Evolutionary conservation across 2,797 vertebrate species (phyloP).

Genomic region (Mallotus villosus): DNA sequence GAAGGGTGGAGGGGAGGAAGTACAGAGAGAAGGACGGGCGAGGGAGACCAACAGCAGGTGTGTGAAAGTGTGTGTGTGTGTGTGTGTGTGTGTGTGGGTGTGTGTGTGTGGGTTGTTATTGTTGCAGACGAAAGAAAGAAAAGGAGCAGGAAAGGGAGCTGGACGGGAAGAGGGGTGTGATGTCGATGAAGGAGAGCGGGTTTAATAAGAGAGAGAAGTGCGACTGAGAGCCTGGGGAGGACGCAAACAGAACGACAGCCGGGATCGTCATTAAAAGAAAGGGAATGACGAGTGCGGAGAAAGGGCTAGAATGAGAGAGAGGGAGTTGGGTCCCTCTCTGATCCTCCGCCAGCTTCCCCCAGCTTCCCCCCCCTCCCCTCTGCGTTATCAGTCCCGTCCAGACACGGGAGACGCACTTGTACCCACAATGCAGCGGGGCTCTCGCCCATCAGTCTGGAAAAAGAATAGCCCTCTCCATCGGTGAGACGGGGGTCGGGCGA

Average conservation of each 20-base stretch:
- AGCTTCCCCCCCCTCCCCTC: conserved; percentile 25
- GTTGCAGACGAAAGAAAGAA: not conserved
- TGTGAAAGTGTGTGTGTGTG: too few relatives aligned
- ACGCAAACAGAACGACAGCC: conserved; percentile 25
- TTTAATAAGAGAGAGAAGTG: conserved; percentile 28
- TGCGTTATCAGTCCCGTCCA: conserved; percentile 65
- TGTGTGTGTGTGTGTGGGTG: too few relatives aligned
- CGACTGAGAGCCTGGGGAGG: conserved; percentile 24
- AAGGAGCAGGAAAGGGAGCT: not conserved
- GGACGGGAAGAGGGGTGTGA: conserved; percentile 15
- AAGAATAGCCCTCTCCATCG: conserved; percentile 39
- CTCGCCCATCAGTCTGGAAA: conserved; percentile 44
- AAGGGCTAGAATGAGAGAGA: conserved; percentile 30
- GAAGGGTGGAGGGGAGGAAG: not conserved
- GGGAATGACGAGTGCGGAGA: conserved; percentile 19
- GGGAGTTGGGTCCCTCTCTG: conserved; percentile 44
- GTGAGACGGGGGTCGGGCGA: conserved; percentile 39
- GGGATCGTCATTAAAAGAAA: too few relatives aligned
- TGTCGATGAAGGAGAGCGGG: conserved; percentile 25
- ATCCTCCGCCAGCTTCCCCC: conserved; percentile 53
- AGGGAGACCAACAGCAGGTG: not conserved
- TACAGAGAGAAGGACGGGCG: not conserved
- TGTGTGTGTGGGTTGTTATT: too few relatives aligned
- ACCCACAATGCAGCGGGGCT: conserved; percentile 55
- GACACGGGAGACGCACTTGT: conserved; percentile 51